A percentile compares a stretch with the other conserved stretches of the same genome.
These are phyloP conservation scores for Akabosia matsudoensis DNA, from an alignment of 1,140 invertebrate species.

Conservation along the genomic window DNA sequence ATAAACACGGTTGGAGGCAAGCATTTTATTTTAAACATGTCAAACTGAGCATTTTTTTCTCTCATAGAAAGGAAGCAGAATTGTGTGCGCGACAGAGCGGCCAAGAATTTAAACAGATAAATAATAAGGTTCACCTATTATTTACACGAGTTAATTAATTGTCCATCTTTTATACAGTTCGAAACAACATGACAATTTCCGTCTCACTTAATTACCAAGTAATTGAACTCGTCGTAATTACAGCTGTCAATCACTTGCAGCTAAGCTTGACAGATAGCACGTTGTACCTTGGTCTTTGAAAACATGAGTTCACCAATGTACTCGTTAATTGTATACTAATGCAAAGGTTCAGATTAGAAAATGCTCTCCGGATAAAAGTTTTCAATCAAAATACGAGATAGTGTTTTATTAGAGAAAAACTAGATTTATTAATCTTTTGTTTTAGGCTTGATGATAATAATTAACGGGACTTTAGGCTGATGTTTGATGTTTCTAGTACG, in stretches of 20 bases:
- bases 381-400: background rate
- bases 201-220: slow-evolving; percentile 21
- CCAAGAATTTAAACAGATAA: background rate
- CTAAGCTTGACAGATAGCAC: background rate
- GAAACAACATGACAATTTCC: background rate
- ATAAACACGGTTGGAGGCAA: background rate
- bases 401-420: background rate
- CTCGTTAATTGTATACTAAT: too few species aligned
- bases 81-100: background rate
- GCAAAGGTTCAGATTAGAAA: too few species aligned
- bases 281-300: too few species aligned
- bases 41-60: background rate
- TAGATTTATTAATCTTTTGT: background rate
- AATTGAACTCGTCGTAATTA: background rate
- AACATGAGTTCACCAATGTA: too few species aligned
- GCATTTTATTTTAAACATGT: background rate
- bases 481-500: too few species aligned
- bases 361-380: too few species aligned
- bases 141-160: slow-evolving; percentile 10
- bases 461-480: too few species aligned
- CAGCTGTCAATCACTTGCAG: background rate
- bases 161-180: slow-evolving; percentile 12
- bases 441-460: background rate
- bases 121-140: background rate
- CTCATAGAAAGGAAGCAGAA: background rate